A percentile compares a stretch with the other conserved stretches of the same genome.
These are phyloP conservation scores for Falco concolor DNA, from an alignment of 2,797 vertebrate genomes.

Conservation along the genomic window DNA sequence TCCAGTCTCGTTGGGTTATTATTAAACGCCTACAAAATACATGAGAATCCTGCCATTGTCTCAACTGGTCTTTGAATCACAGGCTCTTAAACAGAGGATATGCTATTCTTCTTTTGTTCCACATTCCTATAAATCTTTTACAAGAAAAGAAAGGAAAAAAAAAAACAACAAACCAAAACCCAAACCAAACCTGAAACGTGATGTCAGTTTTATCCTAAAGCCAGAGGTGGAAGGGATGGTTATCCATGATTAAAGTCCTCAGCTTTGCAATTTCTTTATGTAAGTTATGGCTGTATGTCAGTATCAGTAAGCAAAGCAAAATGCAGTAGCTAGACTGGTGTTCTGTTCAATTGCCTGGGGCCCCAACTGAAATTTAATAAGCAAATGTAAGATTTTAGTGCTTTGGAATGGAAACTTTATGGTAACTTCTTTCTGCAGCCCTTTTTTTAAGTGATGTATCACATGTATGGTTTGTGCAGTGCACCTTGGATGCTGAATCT, in stretches of 20 bases:
- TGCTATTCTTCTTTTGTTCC: constrained; percentile 13
- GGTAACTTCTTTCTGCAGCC: neutral
- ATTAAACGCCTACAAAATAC: neutral
- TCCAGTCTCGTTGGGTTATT: neutral
- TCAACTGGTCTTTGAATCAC: neutral
- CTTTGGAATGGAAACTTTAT: constrained; percentile 39
- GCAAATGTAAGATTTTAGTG: constrained; percentile 56
- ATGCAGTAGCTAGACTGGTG: neutral
- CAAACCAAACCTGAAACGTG: neutral
- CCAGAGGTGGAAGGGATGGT: neutral
- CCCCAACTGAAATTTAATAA: constrained; percentile 47
- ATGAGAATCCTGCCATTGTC: neutral
- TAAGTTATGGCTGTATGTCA: neutral
- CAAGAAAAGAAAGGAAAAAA: neutral
- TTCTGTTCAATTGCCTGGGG: constrained; percentile 26
- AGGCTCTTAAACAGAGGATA: neutral
- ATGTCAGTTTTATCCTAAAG: neutral
- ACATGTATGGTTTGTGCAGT: neutral
- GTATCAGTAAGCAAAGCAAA: constrained; percentile 33
- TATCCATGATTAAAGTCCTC: neutral
- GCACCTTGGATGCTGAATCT: neutral
- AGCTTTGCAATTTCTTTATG: neutral
- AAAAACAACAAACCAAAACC: neutral
- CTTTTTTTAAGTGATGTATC: neutral
- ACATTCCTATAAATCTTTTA: neutral